phyloP scores from a whole-genome alignment of 2,888 invertebrate genomes.

The Erebia epiphron region DNA sequence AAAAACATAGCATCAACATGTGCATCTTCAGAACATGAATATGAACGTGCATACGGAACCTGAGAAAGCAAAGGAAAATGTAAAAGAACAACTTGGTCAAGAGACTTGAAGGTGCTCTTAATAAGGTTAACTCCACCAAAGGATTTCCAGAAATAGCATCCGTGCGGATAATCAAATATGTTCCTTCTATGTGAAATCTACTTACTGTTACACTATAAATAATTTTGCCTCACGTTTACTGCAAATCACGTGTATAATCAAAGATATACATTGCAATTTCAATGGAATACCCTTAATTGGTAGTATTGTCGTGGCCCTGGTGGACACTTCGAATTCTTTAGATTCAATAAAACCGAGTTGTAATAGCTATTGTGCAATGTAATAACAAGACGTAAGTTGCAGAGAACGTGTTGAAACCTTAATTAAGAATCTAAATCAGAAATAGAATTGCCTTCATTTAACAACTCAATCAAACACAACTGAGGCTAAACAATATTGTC shows the following conservation, averaged over 20 bases:
- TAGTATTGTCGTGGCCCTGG: neutral
- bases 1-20: too few species aligned
- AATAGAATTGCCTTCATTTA: neutral
- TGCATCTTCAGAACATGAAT: too few species aligned
- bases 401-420: neutral
- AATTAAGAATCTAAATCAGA: neutral
- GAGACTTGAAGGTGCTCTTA: too few species aligned
- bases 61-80: too few species aligned
- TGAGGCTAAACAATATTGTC: neutral
- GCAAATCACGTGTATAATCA: neutral
- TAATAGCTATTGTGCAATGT: neutral
- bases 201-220: neutral
- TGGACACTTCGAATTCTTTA: neutral
- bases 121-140: too few species aligned
- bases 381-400: neutral
- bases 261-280: neutral
- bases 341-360: neutral
- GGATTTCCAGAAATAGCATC: too few species aligned
- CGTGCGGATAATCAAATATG: too few species aligned
- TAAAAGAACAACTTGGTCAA: too few species aligned
- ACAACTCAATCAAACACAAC: neutral
- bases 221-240: neutral
- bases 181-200: neutral
- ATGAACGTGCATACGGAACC: too few species aligned
- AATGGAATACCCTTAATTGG: slow-evolving; percentile 1